Evolutionary conservation across 2,113 vertebrate species (phyloP), one percentile per base, ranked within the genome.

Genomic region (Charadrius vociferus): DNA sequence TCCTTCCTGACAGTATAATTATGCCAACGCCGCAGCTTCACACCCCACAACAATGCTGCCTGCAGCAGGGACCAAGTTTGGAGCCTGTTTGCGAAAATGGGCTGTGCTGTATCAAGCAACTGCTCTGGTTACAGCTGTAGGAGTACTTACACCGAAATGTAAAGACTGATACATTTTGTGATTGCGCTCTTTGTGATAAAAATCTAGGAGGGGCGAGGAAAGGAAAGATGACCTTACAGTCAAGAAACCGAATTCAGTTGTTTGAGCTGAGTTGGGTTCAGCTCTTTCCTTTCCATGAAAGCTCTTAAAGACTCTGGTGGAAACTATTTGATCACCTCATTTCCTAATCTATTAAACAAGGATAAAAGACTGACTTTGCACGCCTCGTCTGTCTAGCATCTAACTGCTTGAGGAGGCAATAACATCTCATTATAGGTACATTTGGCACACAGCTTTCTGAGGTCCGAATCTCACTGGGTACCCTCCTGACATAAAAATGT

Each of bases 261-360:
- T 65, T 82, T 82, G 39, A 88, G 21, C 43, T 65, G 43, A 58
- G 32, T 58, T 58, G 49, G 1, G n/a, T 80, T 80, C 70, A 47
- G 10, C 53, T 86, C n/a, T 78, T 85, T 75, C 16, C 23, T 88
- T 55, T 75, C 18, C 20, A 26, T 63, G 70, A 79, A 58, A 81
- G 23, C 52, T 59, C 61, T 82, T 73, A 58, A 80, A 94, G 24
- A 49, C 45, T 80, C 22, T 2, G 3, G 21, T 55, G 47, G 50
- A 93, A 92, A 81, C 37, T 73, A 77, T 90, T 87, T 73, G 58
- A 73, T 66, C 63, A 90, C 5, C n/a, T 93, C 5, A 62, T 83
- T 93, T 92, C 50, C 90, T 81, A 43, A 91, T 61, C 49, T 91
- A 39, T 79, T 94, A 90, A 94, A 81, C 19, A 68, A 82, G 41